Evolutionary conservation across 2,888 invertebrate genomes (phyloP).

Genomic region (Pandemis corylana): DNA sequence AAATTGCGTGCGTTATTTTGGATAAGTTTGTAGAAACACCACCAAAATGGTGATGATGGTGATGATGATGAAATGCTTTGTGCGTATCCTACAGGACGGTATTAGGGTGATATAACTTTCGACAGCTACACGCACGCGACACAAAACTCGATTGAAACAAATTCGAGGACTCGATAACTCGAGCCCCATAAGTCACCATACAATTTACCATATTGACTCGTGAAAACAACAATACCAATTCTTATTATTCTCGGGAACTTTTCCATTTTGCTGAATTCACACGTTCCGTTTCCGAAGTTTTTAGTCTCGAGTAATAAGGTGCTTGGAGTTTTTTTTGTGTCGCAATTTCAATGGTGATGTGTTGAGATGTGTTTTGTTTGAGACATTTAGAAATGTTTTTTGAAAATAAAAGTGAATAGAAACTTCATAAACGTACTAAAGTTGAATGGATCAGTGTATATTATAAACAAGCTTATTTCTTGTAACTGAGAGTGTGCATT

Average conservation of each 20-base stretch:
- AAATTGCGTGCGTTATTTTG: too few species aligned
- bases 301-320: constrained; percentile 31
- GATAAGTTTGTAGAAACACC: too few species aligned
- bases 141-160: constrained; percentile 27
- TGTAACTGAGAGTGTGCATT: too few species aligned
- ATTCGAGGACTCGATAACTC: constrained; percentile 24
- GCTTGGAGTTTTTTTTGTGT: constrained; percentile 7
- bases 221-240: constrained; percentile 49
- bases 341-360: not conserved
- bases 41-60: too few species aligned
- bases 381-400: not conserved
- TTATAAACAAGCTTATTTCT: too few species aligned
- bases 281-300: constrained; percentile 35
- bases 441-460: too few species aligned
- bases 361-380: not conserved
- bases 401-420: not conserved
- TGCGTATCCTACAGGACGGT: not conserved
- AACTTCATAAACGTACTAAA: too few species aligned
- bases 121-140: constrained; percentile 20
- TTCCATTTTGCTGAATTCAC: constrained; percentile 51
- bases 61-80: too few species aligned
- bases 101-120: constrained; percentile 19
- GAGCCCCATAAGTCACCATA: constrained; percentile 42
- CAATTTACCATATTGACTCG: constrained; percentile 45
- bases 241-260: constrained; percentile 55